Base-by-base conservation (phyloP, 1,140 invertebrate genomes). In the Drosophila lowei region DNA sequence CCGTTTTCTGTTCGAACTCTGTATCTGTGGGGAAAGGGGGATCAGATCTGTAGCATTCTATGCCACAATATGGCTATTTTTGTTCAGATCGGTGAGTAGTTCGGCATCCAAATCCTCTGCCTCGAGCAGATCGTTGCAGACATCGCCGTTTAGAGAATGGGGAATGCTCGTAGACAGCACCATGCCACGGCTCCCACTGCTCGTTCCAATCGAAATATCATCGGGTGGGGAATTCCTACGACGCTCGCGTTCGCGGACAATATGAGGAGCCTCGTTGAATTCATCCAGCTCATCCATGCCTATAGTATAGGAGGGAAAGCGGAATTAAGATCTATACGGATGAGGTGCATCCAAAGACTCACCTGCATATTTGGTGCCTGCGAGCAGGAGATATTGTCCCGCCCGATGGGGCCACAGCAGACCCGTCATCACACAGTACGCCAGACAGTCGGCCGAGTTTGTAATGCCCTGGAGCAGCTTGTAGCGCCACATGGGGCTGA, bases 401-500 rank as follows among this genome's bases (percentile, higher is more conserved):
- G 96, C 96, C 63, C 96, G 92, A 46, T 96, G 97, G 15, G 97
- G 98, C 97, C 97, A 99, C 60, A 99, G 92, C 54, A 99, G 92
- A 91, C 98, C 97, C 0, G 97, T 95, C 95, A 99, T 97, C 6
- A 98, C 96, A 81, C 96, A 97, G 92, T 97, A 98, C 16, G 97
- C 97, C 72, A 99, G 93, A 91, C 97, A 98, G 90, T 99, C 97
- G 1, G 97, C 97, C 38, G 97, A 97, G 90, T 98, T 97, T 38
- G 97, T 97, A 74, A 99, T 98, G 86, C 97, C 98, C 77, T 98
- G 93, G 62, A 99, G 93, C 79, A 99, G 94, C 92, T 99, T 99
- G 92, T 96, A 97, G 92, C 98, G 95, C 98, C 98, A 99, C 65
- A 99, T 92, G 47, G 97, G 95, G 65, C 97, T 98, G 46, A 99